A percentile compares a stretch with the other conserved stretches of the same genome.
phyloP scores from a whole-genome alignment of 1,140 invertebrate genomes.

The Rhyacophila brunnea region DNA sequence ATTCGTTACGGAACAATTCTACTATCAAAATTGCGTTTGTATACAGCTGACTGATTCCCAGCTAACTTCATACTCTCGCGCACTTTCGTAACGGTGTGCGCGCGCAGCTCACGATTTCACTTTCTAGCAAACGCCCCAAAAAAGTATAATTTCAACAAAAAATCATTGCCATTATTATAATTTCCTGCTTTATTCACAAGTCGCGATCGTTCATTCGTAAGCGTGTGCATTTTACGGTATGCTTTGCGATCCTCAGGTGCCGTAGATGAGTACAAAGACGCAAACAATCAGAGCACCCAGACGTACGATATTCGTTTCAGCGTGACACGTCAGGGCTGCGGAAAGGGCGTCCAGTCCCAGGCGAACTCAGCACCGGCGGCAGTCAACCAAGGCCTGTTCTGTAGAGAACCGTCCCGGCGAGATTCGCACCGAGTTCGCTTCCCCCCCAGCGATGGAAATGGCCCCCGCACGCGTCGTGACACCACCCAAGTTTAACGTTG shows the following conservation, averaged over 20 bases:
- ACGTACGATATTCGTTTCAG: constrained; percentile 34
- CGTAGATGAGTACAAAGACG: constrained; percentile 33
- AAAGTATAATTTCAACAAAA: no score
- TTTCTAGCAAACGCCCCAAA: no score
- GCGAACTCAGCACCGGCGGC: not conserved
- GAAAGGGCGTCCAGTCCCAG: not conserved
- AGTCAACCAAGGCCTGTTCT: not conserved
- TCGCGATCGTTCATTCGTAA: not conserved
- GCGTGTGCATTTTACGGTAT: not conserved
- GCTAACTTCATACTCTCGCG: no score
- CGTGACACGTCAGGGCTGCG: constrained; percentile 18
- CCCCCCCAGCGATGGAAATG: not conserved
- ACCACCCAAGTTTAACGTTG: not conserved
- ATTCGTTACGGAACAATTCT: no score
- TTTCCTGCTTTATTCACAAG: no score
- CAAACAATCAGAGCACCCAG: constrained; percentile 33
- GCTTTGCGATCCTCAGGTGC: constrained; percentile 19
- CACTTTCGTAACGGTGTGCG: no score
- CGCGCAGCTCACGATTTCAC: no score
- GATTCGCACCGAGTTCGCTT: constrained; percentile 8
- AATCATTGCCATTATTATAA: no score
- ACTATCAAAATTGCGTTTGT: no score
- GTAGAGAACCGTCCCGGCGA: constrained; percentile 7
- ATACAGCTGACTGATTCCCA: no score
- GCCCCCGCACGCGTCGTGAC: not conserved